Conservation (phyloP, 2,888 invertebrate species). For the Eurytoma californica region DNA sequence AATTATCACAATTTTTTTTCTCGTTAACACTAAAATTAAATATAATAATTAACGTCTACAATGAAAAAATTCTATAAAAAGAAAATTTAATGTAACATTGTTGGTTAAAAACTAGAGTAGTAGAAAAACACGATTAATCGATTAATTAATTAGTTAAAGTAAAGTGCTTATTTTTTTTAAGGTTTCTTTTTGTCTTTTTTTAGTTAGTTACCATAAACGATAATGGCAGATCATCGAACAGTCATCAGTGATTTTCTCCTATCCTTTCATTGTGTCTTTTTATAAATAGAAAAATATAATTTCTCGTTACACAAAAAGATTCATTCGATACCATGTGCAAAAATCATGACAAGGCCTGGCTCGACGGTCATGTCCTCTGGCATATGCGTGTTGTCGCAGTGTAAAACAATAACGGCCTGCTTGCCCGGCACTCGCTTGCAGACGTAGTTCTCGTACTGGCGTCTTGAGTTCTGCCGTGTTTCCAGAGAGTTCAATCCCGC, state of each 20-base stretch:
- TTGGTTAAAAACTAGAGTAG: slow-evolving; percentile 36
- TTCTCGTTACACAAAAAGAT: slow-evolving; percentile 50
- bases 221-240: slow-evolving; percentile 36
- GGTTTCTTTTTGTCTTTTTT: neutral
- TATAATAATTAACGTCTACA: slow-evolving; percentile 34
- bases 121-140: slow-evolving; percentile 34
- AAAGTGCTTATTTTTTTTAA: slow-evolving; percentile 11
- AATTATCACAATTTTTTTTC: slow-evolving; percentile 55
- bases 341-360: slow-evolving; percentile 98
- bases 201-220: slow-evolving; percentile 33
- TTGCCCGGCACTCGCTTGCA: slow-evolving; percentile 96
- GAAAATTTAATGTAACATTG: slow-evolving; percentile 22
- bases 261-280: slow-evolving; percentile 3
- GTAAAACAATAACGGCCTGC: slow-evolving; percentile 95
- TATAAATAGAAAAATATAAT: slow-evolving; percentile 60
- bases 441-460: slow-evolving; percentile 95
- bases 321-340: slow-evolving; percentile 95
- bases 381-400: slow-evolving; percentile 96
- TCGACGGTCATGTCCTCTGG: slow-evolving; percentile 97
- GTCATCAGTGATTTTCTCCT: slow-evolving; percentile 43
- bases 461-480: slow-evolving; percentile 93
- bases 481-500: slow-evolving; percentile 93
- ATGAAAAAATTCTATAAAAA: slow-evolving; percentile 51
- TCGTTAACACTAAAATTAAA: slow-evolving; percentile 47
- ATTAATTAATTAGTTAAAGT: slow-evolving; percentile 25